Evolutionary conservation across 1,140 invertebrate species (phyloP).

Genomic region (Neocloeon triangulifer): DNA sequence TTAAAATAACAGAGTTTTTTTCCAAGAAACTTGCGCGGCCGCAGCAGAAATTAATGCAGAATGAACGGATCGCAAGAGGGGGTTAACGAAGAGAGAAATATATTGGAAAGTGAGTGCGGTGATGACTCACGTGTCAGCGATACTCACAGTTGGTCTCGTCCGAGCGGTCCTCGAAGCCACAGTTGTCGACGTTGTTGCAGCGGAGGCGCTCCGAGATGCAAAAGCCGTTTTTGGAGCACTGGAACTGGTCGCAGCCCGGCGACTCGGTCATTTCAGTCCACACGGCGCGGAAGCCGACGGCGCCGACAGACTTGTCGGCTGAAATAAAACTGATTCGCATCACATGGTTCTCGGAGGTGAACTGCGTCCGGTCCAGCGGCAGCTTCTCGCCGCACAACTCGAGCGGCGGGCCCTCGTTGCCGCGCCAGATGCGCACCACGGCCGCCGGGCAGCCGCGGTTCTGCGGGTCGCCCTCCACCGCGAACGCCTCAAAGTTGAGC

Average conservation of each 20-base stretch:
- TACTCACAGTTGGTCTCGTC: constrained; percentile 67
- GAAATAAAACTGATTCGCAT: constrained; percentile 65
- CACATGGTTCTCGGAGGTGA: constrained; percentile 60
- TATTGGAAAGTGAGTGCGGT: constrained; percentile 21
- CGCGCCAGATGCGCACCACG: constrained; percentile 68
- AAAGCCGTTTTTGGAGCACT: constrained; percentile 39
- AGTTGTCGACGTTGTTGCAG: constrained; percentile 60
- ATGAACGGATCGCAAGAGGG: neutral
- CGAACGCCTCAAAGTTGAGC: constrained; percentile 69
- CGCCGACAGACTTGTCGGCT: constrained; percentile 60
- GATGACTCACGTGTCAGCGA: constrained; percentile 11
- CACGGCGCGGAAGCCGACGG: constrained; percentile 60
- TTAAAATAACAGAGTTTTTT: neutral
- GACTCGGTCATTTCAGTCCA: constrained; percentile 53
- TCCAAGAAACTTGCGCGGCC: neutral
- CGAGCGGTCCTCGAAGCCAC: constrained; percentile 49
- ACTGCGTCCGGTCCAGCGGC: constrained; percentile 46
- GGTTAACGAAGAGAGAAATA: constrained; percentile 16
- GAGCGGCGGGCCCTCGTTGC: constrained; percentile 43
- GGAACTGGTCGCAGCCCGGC: constrained; percentile 32
- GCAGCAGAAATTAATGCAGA: neutral
- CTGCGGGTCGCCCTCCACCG: constrained; percentile 70
- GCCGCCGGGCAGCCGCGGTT: constrained; percentile 74
- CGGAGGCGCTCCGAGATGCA: constrained; percentile 56
- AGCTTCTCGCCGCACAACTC: constrained; percentile 76